Conservation (phyloP, 2,888 invertebrate species). For the Subacronicta megacephala region DNA sequence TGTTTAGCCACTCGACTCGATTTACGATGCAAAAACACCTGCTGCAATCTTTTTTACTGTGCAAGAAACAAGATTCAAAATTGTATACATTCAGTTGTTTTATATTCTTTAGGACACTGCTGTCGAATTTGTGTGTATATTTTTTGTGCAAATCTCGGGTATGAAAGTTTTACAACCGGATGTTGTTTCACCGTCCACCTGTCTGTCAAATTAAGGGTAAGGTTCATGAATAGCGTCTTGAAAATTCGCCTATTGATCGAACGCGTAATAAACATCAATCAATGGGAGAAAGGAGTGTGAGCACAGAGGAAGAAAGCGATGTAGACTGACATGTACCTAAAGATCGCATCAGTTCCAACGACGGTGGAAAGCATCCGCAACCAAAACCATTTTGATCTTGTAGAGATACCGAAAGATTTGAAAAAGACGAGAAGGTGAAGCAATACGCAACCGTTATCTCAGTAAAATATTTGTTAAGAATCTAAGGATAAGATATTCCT, state of each 20-base stretch:
- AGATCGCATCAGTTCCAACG: slow-evolving; percentile 40
- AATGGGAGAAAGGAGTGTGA: slow-evolving; percentile 57
- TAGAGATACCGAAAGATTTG: slow-evolving; percentile 23
- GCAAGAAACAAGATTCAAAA: slow-evolving; percentile 44
- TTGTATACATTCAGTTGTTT: slow-evolving; percentile 29
- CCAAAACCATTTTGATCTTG: slow-evolving; percentile 18
- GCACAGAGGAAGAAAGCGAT: slow-evolving; percentile 47
- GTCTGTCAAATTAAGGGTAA: slow-evolving; percentile 49
- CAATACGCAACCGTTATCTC: no score
- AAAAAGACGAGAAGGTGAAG: not conserved
- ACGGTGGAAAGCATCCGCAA: slow-evolving; percentile 27
- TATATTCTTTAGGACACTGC: slow-evolving; percentile 35
- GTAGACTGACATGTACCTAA: slow-evolving; percentile 33
- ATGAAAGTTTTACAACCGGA: slow-evolving; percentile 61
- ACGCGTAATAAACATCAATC: slow-evolving; percentile 52
- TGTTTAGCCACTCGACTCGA: slow-evolving; percentile 27
- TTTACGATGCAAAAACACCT: slow-evolving; percentile 35
- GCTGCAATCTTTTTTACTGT: slow-evolving; percentile 28
- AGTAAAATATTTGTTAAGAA: no score
- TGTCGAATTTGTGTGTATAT: slow-evolving; percentile 50
- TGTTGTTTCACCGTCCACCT: slow-evolving; percentile 35
- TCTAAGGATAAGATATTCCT: no score
- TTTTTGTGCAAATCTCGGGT: slow-evolving; percentile 56
- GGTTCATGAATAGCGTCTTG: slow-evolving; percentile 46
- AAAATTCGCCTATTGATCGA: slow-evolving; percentile 48